phyloP scores from a whole-genome alignment of 2,888 invertebrate species.

The Napeogenes sylphis region DNA sequence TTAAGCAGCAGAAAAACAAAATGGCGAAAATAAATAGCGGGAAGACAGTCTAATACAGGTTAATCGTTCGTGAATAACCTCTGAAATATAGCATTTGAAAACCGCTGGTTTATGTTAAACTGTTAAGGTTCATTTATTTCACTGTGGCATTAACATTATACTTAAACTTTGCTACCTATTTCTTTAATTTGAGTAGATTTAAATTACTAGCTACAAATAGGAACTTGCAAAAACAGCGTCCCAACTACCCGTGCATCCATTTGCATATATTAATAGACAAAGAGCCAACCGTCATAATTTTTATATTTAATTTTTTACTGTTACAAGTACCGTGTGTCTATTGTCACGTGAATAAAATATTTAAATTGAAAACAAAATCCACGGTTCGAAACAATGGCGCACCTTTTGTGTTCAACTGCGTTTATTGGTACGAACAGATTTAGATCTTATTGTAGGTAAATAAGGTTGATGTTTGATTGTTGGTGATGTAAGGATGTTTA shows the following conservation, averaged over 20 bases:
- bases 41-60: slow-evolving; percentile 44
- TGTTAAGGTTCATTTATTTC: not conserved
- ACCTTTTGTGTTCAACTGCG: slow-evolving; percentile 52
- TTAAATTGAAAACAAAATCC: slow-evolving; percentile 74
- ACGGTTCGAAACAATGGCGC: slow-evolving; percentile 68
- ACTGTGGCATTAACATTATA: not conserved
- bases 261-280: slow-evolving; percentile 72
- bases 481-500: slow-evolving; percentile 29
- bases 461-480: slow-evolving; percentile 28
- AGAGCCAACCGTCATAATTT: slow-evolving; percentile 71
- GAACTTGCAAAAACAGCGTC: too few species aligned
- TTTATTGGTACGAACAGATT: slow-evolving; percentile 38
- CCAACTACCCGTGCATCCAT: slow-evolving; percentile 32
- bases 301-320: slow-evolving; percentile 75
- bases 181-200: too few species aligned
- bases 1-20: slow-evolving; percentile 25
- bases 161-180: too few species aligned
- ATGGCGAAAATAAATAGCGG: slow-evolving; percentile 30
- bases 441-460: rapidly evolving
- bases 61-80: slow-evolving; percentile 59
- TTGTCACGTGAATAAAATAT: slow-evolving; percentile 74
- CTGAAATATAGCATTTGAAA: slow-evolving; percentile 45
- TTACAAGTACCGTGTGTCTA: slow-evolving; percentile 70
- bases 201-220: too few species aligned
- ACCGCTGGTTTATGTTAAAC: slow-evolving; percentile 6